Percentiles rank a stretch among this genome's conserved stretches.
These are phyloP conservation scores for Pseudochirops corinnae DNA, from an alignment of 2,797 vertebrate genomes.

Conservation along the genomic window DNA sequence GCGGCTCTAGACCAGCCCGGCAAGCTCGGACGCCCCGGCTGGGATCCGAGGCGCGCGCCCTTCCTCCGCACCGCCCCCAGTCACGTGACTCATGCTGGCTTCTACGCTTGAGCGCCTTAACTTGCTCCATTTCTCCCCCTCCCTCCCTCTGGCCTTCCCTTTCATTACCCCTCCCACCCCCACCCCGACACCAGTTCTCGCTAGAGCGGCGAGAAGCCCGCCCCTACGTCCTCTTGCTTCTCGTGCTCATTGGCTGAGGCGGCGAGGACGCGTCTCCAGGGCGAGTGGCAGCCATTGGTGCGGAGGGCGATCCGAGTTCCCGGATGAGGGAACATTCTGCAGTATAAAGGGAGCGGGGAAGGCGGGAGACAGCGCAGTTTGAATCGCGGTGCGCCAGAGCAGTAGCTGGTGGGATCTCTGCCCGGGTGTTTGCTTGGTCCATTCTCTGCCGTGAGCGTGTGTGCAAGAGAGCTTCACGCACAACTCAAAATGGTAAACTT, in stretches of 20 bases:
- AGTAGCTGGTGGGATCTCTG: constrained; percentile 29
- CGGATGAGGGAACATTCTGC: constrained; percentile 85
- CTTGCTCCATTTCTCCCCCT: constrained; percentile 58
- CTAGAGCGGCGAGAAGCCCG: constrained; percentile 58
- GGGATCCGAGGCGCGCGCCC: background rate
- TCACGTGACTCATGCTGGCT: constrained; percentile 5
- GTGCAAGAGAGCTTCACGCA: constrained; percentile 5
- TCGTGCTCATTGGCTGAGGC: constrained; percentile 64
- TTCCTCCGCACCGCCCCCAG: constrained; percentile 16
- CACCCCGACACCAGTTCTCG: constrained; percentile 53
- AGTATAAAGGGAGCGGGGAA: constrained; percentile 85
- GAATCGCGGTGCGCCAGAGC: constrained; percentile 82
- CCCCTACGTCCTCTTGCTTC: constrained; percentile 39
- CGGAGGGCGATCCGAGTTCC: constrained; percentile 78
- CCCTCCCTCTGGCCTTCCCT: constrained; percentile 54
- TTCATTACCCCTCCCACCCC: constrained; percentile 44
- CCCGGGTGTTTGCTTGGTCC: constrained; percentile 46
- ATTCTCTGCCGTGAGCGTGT: constrained; percentile 61
- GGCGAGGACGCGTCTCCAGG: constrained; percentile 65
- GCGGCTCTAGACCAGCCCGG: background rate
- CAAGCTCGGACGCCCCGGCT: background rate
- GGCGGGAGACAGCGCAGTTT: constrained; percentile 87
- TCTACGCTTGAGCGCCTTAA: constrained; percentile 15
- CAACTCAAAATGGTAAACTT: constrained; percentile 41
- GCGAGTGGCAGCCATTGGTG: constrained; percentile 79